These are phyloP conservation scores for Peromyscus nudipes DNA, from an alignment of 2,797 vertebrate genomes.

Conservation along the genomic window DNA sequence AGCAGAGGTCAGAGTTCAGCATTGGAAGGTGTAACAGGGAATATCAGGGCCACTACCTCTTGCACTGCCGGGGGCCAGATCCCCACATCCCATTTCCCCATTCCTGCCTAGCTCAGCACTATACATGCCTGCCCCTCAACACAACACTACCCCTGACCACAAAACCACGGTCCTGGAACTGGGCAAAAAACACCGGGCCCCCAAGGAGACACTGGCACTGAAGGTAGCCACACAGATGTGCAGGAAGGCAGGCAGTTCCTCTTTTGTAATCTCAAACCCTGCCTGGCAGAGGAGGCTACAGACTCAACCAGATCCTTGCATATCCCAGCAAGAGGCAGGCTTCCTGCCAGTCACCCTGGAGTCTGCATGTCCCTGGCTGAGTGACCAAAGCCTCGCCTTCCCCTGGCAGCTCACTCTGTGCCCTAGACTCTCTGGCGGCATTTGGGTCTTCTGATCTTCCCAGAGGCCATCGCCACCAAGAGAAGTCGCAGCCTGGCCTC, in stretches of 20 bases:
- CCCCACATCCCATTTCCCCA: not conserved
- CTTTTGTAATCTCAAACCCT: not conserved
- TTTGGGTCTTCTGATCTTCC: not conserved
- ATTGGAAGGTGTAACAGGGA: fast-evolving
- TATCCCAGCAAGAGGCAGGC: not conserved
- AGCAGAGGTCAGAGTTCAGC: not conserved
- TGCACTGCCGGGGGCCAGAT: too few relatives aligned
- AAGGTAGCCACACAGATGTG: not conserved
- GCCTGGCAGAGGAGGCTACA: not conserved
- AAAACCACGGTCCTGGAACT: not conserved
- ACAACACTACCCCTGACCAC: not conserved
- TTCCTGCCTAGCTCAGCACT: too few relatives aligned
- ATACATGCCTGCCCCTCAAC: not conserved
- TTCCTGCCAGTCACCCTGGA: not conserved
- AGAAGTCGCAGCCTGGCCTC: not conserved
- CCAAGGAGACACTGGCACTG: not conserved
- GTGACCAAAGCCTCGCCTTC: fast-evolving
- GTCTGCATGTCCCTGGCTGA: fast-evolving
- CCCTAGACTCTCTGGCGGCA: not conserved
- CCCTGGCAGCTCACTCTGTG: not conserved
- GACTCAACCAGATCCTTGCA: not conserved
- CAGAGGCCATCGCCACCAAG: fast-evolving
- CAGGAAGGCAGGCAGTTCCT: too few relatives aligned
- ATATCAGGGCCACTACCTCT: fast-evolving
- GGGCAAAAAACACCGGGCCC: not conserved